Evolutionary conservation across 1,140 invertebrate genomes (phyloP).

Genomic region (silkworm (Bombyx mori)): ASM3026992v2 NC_085132.1:581001-581500

Average conservation of each 20-base stretch:
- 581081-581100: too few species aligned
- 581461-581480: slow-evolving; percentile 32
- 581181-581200: slow-evolving; percentile 60
- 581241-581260: slow-evolving; percentile 13
- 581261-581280: slow-evolving; percentile 14
- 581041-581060: not conserved
- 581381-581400: slow-evolving; percentile 60
- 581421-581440: slow-evolving; percentile 26
- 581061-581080: too few species aligned
- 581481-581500: slow-evolving; percentile 50
- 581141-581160: too few species aligned
- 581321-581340: slow-evolving; percentile 32
- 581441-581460: slow-evolving; percentile 18
- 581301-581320: slow-evolving; percentile 58
- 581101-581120: too few species aligned
- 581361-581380: slow-evolving; percentile 77
- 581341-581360: slow-evolving; percentile 45
- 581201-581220: slow-evolving; percentile 50
- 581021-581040: not conserved
- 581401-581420: slow-evolving; percentile 13
- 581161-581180: slow-evolving; percentile 9
- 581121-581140: too few species aligned
- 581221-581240: slow-evolving; percentile 3
- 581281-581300: slow-evolving; percentile 52
- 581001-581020: not conserved